phyloP scores from a whole-genome alignment of 2,888 invertebrate genomes.

The Orchesellides sinensis region DNA sequence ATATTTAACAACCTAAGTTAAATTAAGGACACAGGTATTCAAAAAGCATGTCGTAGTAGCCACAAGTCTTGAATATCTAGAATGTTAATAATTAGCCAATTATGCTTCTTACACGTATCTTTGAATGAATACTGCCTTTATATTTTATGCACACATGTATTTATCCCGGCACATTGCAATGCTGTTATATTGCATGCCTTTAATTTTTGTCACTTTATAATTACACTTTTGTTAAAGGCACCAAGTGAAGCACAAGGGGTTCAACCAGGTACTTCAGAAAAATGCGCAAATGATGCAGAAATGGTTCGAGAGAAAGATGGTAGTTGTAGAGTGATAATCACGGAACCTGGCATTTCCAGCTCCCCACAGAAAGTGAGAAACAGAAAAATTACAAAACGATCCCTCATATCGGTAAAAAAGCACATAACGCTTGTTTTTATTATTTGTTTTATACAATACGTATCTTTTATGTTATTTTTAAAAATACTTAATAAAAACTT shows the following conservation, averaged over 20 bases:
- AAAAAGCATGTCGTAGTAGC: too few relatives aligned
- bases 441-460: slow-evolving; percentile 19
- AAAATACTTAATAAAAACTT: background rate
- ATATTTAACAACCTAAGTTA: too few relatives aligned
- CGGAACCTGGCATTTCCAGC: slow-evolving; percentile 41
- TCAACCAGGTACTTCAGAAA: slow-evolving; percentile 1
- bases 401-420: slow-evolving; percentile 51
- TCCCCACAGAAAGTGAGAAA: slow-evolving; percentile 59
- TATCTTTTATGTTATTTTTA: background rate
- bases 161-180: too few relatives aligned
- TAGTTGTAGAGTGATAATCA: slow-evolving; percentile 44
- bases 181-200: too few relatives aligned
- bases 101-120: too few relatives aligned
- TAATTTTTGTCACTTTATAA: too few relatives aligned
- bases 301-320: slow-evolving; percentile 29
- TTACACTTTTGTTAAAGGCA: too few relatives aligned
- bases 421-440: slow-evolving; percentile 40
- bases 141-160: too few relatives aligned
- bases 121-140: too few relatives aligned
- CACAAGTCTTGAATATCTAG: too few relatives aligned
- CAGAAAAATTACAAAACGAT: slow-evolving; percentile 62
- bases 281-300: slow-evolving; percentile 21
- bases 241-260: slow-evolving; percentile 31
- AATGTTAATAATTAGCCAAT: too few relatives aligned
- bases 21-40: too few relatives aligned